Percentiles rank a stretch among this genome's conserved stretches.
phyloP scores from a whole-genome alignment of 2,797 vertebrate genomes.

The Xyrichtys novacula region DNA sequence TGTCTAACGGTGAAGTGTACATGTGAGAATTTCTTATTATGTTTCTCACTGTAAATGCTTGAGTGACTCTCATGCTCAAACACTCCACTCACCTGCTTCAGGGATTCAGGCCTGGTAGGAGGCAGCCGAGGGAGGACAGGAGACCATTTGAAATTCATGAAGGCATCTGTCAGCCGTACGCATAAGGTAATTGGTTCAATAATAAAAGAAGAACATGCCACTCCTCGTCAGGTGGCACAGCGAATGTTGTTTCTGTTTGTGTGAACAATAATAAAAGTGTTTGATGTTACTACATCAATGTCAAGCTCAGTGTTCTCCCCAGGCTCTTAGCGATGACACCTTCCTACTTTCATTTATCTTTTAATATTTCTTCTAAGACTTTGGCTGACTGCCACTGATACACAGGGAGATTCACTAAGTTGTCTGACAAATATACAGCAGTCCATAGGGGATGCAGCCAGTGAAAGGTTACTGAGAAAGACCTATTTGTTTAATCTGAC shows the following conservation, averaged over 20 bases:
- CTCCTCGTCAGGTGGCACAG: conserved; percentile 57
- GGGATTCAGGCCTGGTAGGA: conserved; percentile 42
- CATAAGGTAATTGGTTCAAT: conserved; percentile 68
- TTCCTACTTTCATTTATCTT: conserved; percentile 70
- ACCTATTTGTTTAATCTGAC: conserved; percentile 25
- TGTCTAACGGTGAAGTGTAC: conserved; percentile 13
- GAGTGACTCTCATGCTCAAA: conserved; percentile 47
- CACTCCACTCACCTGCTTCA: conserved; percentile 39
- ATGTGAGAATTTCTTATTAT: conserved; percentile 27
- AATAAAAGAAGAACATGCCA: conserved; percentile 71
- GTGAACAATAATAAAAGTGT: conserved; percentile 64
- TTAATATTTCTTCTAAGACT: conserved; percentile 73
- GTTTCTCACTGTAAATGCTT: conserved; percentile 44
- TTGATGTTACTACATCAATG: conserved; percentile 73
- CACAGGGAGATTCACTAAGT: conserved; percentile 43
- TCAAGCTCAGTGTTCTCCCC: conserved; percentile 52
- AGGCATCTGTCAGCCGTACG: conserved; percentile 56
- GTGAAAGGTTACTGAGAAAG: conserved; percentile 18
- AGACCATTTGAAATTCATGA: conserved; percentile 71
- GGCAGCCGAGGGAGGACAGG: conserved; percentile 32
- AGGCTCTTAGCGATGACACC: conserved; percentile 54
- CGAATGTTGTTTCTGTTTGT: conserved; percentile 67
- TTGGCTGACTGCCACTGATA: conserved; percentile 59
- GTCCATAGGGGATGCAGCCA: conserved; percentile 9
- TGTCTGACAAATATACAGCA: conserved; percentile 60